phyloP scores from a whole-genome alignment of 2,113 vertebrate genomes.

The Bubo scandiacus region DNA sequence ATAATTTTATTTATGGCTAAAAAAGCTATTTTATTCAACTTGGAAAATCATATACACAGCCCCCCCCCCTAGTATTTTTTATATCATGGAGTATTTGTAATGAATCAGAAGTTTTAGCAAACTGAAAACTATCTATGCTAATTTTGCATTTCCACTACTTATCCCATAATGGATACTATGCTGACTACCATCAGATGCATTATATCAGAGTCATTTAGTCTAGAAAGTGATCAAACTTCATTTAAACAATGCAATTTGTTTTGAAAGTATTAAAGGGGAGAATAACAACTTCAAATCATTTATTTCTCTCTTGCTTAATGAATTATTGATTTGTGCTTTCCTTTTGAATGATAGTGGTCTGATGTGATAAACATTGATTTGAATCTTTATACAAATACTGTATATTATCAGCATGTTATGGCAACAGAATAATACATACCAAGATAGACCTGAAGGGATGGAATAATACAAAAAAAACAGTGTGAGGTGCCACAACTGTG shows the following conservation, averaged over 20 bases:
- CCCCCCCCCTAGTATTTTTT: not conserved
- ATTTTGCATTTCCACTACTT: not conserved
- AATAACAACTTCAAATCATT: not conserved
- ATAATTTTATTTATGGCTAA: not conserved
- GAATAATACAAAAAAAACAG: not conserved
- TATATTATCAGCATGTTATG: not conserved
- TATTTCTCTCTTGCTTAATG: constrained; percentile 10
- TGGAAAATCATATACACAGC: not conserved
- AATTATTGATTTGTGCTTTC: constrained; percentile 47
- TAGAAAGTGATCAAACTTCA: not conserved
- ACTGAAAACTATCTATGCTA: not conserved
- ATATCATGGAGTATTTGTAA: not conserved
- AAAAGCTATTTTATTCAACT: not conserved
- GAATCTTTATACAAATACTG: constrained; percentile 9
- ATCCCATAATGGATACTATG: not conserved
- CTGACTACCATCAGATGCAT: not conserved
- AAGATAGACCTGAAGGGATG: not conserved
- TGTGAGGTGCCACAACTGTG: not conserved
- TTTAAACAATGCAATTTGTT: not conserved
- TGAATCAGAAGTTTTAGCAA: not conserved
- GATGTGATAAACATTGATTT: constrained; percentile 34
- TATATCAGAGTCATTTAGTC: not conserved
- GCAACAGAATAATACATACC: not conserved
- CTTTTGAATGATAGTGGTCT: constrained; percentile 7
- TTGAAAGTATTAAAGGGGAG: not conserved